Percentiles rank a stretch among this genome's conserved stretches.
Conservation (phyloP, 2,113 vertebrate species). For the Pteronura brasiliensis region DNA sequence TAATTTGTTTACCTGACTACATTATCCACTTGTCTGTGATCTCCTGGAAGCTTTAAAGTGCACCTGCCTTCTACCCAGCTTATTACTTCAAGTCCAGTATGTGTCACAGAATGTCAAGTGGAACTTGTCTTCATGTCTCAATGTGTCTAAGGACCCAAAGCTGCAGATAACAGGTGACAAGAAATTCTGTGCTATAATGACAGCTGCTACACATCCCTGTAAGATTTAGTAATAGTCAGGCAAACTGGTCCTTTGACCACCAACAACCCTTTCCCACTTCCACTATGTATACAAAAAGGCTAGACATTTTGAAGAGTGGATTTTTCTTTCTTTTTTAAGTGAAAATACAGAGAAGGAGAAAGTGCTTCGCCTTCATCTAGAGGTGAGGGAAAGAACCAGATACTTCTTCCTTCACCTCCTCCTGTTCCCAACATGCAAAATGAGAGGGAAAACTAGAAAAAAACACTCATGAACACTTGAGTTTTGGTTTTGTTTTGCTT, state of each 20-base stretch:
- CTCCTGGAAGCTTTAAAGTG: background rate
- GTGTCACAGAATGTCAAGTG: background rate
- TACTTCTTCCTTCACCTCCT: background rate
- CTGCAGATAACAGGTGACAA: background rate
- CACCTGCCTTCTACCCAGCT: accelerated
- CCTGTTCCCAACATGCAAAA: too few relatives aligned
- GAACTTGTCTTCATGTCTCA: background rate
- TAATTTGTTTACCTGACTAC: background rate
- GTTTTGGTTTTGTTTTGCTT: background rate
- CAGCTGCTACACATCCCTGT: background rate
- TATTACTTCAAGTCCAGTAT: background rate
- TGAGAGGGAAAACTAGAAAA: background rate
- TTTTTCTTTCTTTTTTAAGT: background rate
- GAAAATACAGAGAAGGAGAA: background rate
- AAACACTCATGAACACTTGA: accelerated
- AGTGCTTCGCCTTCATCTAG: background rate
- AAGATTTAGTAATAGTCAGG: background rate
- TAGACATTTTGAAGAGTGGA: background rate
- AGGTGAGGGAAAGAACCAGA: background rate
- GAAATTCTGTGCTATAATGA: background rate
- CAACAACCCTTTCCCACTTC: background rate
- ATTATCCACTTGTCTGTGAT: background rate
- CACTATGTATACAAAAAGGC: background rate
- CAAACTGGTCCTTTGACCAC: background rate
- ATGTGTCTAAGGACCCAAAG: background rate